phyloP scores from a whole-genome alignment of 2,888 invertebrate species.

The Tipula vernalis region DNA sequence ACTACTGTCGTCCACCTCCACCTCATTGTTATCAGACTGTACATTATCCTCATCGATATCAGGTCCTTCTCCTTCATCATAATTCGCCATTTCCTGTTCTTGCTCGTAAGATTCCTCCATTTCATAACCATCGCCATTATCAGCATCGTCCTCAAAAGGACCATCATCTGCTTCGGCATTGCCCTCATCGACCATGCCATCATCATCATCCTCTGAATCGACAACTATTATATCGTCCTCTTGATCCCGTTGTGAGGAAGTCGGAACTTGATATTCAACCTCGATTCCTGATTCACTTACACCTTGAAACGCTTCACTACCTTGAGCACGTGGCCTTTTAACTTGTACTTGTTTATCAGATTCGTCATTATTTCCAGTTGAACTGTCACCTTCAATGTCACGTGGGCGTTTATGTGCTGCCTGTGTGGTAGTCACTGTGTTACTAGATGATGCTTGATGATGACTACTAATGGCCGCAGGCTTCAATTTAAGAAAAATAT shows the following conservation, averaged over 20 bases:
- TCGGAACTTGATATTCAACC: constrained; percentile 75
- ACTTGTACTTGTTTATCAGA: constrained; percentile 22
- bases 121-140: constrained; percentile 44
- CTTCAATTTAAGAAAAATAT: constrained; percentile 9
- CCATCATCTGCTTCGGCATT: constrained; percentile 44
- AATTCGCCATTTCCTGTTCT: constrained; percentile 39
- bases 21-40: constrained; percentile 46
- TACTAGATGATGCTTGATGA: constrained; percentile 44
- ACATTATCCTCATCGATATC: constrained; percentile 41
- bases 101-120: constrained; percentile 37
- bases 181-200: constrained; percentile 38
- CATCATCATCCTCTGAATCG: constrained; percentile 60
- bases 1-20: constrained; percentile 50
- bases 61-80: constrained; percentile 42
- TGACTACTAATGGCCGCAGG: constrained; percentile 34
- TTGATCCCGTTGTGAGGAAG: constrained; percentile 75
- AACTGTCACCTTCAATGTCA: constrained; percentile 42
- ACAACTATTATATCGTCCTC: constrained; percentile 72
- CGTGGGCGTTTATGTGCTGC: constrained; percentile 47
- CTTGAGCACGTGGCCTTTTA: constrained; percentile 30
- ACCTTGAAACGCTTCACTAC: constrained; percentile 31
- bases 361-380: constrained; percentile 37
- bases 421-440: constrained; percentile 55
- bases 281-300: constrained; percentile 46
- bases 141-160: constrained; percentile 38